Percentiles rank a stretch among this genome's conserved stretches.
phyloP scores from a whole-genome alignment of 1,140 invertebrate genomes.

The Calosoma granatense region DNA sequence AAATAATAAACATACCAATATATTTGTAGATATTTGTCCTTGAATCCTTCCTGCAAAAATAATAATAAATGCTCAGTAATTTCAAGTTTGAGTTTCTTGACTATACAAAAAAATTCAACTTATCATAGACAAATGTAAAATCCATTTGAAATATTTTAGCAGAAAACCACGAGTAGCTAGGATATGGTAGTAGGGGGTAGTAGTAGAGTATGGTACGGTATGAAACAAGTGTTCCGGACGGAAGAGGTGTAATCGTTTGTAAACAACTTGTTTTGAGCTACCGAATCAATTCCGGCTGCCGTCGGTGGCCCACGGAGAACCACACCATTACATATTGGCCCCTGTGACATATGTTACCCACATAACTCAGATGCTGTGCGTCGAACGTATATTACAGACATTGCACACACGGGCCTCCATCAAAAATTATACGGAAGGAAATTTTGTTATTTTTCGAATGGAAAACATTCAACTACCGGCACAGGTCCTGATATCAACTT shows the following conservation, averaged over 20 bases:
- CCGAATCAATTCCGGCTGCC: neutral
- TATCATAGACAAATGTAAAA: too few species aligned
- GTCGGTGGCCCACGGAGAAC: neutral
- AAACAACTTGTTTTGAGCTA: neutral
- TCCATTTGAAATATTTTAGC: too few species aligned
- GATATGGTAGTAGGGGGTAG: too few species aligned
- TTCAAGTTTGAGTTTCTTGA: too few species aligned
- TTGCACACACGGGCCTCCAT: neutral
- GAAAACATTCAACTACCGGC: constrained; percentile 10
- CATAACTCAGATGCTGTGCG: constrained; percentile 1
- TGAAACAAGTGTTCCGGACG: neutral
- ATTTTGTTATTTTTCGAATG: neutral
- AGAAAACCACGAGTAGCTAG: too few species aligned
- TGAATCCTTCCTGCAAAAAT: too few species aligned
- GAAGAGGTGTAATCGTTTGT: constrained; percentile 5
- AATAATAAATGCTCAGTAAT: too few species aligned
- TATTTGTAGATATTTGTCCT: too few species aligned
- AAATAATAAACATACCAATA: too few species aligned
- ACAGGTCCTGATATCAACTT: too few species aligned
- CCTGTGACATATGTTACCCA: constrained; percentile 2
- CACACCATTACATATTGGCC: neutral
- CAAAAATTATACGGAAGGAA: neutral
- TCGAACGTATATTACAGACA: constrained; percentile 1
- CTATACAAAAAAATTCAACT: too few species aligned
- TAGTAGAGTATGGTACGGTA: too few species aligned